A percentile compares a stretch with the other conserved stretches of the same genome.
These are phyloP conservation scores for Acronicta psi DNA, from an alignment of 2,888 invertebrate genomes.

Conservation along the genomic window DNA sequence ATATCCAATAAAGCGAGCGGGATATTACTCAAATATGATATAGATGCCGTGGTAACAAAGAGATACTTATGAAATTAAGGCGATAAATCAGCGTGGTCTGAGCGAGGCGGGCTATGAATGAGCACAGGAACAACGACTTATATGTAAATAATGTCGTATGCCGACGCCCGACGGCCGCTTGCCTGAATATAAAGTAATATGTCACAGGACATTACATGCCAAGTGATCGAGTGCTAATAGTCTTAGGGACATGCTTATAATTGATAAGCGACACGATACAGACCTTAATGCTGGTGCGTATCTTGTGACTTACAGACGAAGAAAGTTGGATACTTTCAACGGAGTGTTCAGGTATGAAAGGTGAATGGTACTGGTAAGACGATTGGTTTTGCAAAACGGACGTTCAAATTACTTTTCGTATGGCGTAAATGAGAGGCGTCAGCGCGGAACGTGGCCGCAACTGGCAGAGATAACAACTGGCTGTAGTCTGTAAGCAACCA, in stretches of 20 bases:
- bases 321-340: conserved; percentile 34
- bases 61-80: conserved; percentile 89
- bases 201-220: conserved; percentile 73
- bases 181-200: conserved; percentile 83
- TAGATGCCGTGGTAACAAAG: conserved; percentile 84
- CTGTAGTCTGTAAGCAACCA: conserved; percentile 58
- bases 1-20: conserved; percentile 73
- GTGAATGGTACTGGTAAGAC: conserved; percentile 47
- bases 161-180: conserved; percentile 70
- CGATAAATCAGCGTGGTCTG: conserved; percentile 83
- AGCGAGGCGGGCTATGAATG: conserved; percentile 80
- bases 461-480: conserved; percentile 70
- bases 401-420: conserved; percentile 71
- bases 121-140: conserved; percentile 83
- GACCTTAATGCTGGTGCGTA: background rate
- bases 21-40: conserved; percentile 81
- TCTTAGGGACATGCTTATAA: conserved; percentile 55
- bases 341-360: conserved; percentile 40
- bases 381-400: conserved; percentile 74
- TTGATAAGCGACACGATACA: conserved; percentile 38
- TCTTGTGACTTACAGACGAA: conserved; percentile 14
- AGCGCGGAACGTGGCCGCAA: conserved; percentile 77
- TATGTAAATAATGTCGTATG: conserved; percentile 86
- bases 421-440: conserved; percentile 76
- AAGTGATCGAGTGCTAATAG: conserved; percentile 72